These are phyloP conservation scores for Wiebesia pumilae DNA, from an alignment of 1,140 invertebrate genomes.

Conservation along the genomic window DNA sequence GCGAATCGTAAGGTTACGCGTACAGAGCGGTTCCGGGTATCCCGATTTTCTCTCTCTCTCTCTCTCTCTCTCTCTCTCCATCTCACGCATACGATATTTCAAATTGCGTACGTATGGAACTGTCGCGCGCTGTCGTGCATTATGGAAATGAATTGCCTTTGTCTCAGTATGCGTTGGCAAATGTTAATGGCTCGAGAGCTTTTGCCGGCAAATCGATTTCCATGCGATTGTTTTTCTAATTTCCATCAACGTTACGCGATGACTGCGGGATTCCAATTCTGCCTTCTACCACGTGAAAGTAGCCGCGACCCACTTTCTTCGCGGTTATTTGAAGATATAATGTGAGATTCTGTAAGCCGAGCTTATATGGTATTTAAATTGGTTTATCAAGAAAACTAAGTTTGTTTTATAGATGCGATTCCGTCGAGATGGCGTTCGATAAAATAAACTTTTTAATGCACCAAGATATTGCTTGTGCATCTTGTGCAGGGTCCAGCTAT, in stretches of 20 bases:
- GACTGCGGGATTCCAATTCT: neutral
- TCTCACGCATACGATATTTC: slow-evolving; percentile 9
- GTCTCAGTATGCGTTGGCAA: slow-evolving; percentile 1
- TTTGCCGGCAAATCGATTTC: slow-evolving; percentile 32
- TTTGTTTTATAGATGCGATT: slow-evolving; percentile 23
- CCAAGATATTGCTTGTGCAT: neutral
- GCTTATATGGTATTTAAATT: slow-evolving; percentile 39
- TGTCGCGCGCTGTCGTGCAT: slow-evolving; percentile 8
- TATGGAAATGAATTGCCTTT: slow-evolving; percentile 41
- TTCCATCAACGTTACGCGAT: neutral
- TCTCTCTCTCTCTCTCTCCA: neutral
- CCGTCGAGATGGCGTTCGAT: slow-evolving; percentile 28
- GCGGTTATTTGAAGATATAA: slow-evolving; percentile 8
- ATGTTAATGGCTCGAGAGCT: slow-evolving; percentile 33
- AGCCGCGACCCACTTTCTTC: slow-evolving; percentile 15
- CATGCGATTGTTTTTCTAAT: slow-evolving; percentile 21
- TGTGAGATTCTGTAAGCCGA: slow-evolving; percentile 14
- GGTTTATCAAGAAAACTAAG: slow-evolving; percentile 38
- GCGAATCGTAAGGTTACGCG: neutral
- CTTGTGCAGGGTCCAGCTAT: too few relatives aligned
- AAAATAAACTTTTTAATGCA: slow-evolving; percentile 24
- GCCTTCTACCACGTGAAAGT: neutral
- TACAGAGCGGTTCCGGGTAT: neutral
- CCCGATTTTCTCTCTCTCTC: neutral
- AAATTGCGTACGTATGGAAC: slow-evolving; percentile 22